These are phyloP conservation scores for Cottoperca gobio DNA, from an alignment of 2,797 vertebrate species.

Conservation along the genomic window DNA sequence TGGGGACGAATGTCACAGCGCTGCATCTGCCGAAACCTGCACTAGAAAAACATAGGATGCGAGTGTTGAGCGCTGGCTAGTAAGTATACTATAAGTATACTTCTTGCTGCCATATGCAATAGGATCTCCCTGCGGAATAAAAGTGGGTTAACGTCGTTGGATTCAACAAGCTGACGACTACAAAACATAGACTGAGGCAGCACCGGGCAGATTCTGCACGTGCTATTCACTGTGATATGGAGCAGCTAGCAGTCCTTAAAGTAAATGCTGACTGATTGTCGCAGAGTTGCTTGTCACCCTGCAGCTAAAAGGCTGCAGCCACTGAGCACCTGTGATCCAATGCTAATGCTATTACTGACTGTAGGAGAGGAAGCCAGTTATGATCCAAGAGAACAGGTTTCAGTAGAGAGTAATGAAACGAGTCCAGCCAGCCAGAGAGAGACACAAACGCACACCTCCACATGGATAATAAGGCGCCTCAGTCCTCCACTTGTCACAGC, in stretches of 20 bases:
- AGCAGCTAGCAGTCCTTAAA: slow-evolving; percentile 48
- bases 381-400: slow-evolving; percentile 27
- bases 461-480: slow-evolving; percentile 55
- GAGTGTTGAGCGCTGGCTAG: slow-evolving; percentile 20
- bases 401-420: slow-evolving; percentile 54
- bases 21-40: slow-evolving; percentile 53
- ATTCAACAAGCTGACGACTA: slow-evolving; percentile 16
- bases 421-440: slow-evolving; percentile 13
- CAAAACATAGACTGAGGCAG: slow-evolving; percentile 16
- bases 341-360: slow-evolving; percentile 48
- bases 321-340: slow-evolving; percentile 51
- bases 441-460: slow-evolving; percentile 15
- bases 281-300: slow-evolving; percentile 29
- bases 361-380: slow-evolving; percentile 28
- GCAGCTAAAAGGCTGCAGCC: slow-evolving; percentile 42
- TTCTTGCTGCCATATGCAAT: slow-evolving; percentile 20
- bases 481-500: slow-evolving; percentile 49
- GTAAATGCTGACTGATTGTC: slow-evolving; percentile 55
- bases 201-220: slow-evolving; percentile 5
- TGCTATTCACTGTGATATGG: slow-evolving; percentile 26
- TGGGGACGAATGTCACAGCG: slow-evolving; percentile 53
- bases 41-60: slow-evolving; percentile 51
- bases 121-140: slow-evolving; percentile 10
- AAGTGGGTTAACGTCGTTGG: slow-evolving; percentile 26
- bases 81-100: slow-evolving; percentile 19